Evolutionary conservation across 2,888 invertebrate species (phyloP), one percentile per base, ranked within the genome.

Genomic region (Dasysyrphus albostriatus): DNA sequence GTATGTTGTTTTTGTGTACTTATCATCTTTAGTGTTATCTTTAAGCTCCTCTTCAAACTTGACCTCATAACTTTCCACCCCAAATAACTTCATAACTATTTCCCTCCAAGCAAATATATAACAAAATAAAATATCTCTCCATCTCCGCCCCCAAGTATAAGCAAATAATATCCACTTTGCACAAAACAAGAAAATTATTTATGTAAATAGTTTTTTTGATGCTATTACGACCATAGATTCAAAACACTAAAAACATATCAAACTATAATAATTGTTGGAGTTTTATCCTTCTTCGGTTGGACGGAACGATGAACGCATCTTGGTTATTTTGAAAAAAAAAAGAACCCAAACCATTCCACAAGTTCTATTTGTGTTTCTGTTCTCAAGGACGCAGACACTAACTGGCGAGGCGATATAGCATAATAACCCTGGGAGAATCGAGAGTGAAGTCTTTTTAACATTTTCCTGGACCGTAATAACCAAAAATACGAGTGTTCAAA

Each of bases 401-500:
- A 2, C 14, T 3, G 7, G 8, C 49, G n/a, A 37, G 7, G 8
- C 49, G n/a, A 37, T 8, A 19, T 32, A n/a, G 34, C 49, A 14
- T 12, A 34, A 7, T 10, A 14, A 16, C 3, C n/a, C 14, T 42
- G 24, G 10, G 16, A 56, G 6, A 73, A 16, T 44, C 19, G 9
- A 19, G 32, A 61, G 9, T 34, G 16, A 61, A 24, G 24, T 24
- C 1, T 10, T 69, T 51, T 70, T 39, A 59, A 58, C 24, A 51
- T 58, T 67, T 63, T 72, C 56, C 54, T 70, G 37, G 37, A 59
- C 58, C 59, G 65, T 44, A 59, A 69, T 67, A 74, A 74, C 69
- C 56, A 39, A 75, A 67, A 75, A 44, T 29, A 67, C 42, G 58
- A 69, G 47, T 63, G 51, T 58, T 74, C 56, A 83, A 83, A 83